These are phyloP conservation scores for Trochalopteron elliotii DNA, from an alignment of 2,113 vertebrate genomes.

Conservation along the genomic window DNA sequence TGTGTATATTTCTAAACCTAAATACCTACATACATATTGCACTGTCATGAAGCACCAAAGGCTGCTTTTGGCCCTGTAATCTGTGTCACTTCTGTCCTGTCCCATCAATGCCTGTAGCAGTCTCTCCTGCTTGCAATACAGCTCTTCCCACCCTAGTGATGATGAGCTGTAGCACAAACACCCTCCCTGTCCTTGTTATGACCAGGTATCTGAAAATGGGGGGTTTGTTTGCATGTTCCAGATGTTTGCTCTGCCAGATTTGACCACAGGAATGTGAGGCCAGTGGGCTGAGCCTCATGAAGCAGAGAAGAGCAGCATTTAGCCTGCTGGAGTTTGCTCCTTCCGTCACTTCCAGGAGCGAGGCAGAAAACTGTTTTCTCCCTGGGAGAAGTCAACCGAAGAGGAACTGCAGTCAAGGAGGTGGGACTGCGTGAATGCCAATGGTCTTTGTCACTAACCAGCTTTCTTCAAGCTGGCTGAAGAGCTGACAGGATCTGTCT, in stretches of 20 bases:
- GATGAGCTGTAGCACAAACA: neutral
- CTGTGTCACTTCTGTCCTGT: neutral
- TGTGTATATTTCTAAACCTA: neutral
- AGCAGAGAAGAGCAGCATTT: neutral
- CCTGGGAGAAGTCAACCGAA: neutral
- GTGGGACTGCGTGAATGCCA: neutral
- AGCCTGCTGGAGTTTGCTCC: neutral
- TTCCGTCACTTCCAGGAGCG: neutral
- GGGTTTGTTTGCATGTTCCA: neutral
- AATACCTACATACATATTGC: neutral
- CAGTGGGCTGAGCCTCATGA: neutral
- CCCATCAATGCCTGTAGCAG: neutral
- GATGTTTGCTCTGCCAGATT: neutral
- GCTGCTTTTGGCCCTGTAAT: neutral
- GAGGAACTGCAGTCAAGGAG: neutral
- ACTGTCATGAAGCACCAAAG: neutral
- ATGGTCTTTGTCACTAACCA: neutral
- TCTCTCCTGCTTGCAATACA: accelerated
- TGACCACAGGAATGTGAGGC: neutral
- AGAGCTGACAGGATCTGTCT: neutral
- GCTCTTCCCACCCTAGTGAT: neutral
- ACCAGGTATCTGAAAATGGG: neutral
- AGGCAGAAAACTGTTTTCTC: neutral
- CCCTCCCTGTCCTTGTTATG: neutral
- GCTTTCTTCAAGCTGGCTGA: neutral